phyloP scores from a whole-genome alignment of 2,888 invertebrate species.

The Ornithoptera priamus region DNA sequence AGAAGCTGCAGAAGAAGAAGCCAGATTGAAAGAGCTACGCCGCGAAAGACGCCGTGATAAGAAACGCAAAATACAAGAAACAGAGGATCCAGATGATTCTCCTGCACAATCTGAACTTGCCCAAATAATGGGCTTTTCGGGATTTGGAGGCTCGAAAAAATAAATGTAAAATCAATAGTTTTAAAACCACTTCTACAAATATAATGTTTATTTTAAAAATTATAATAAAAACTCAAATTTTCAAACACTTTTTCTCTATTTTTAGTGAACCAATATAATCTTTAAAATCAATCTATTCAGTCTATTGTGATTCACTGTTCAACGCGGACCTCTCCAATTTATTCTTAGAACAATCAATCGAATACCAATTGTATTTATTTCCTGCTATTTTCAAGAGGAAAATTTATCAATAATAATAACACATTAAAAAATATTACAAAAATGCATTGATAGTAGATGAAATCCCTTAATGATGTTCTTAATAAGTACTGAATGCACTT shows the following conservation, averaged over 20 bases:
- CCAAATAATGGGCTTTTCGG: constrained; percentile 96
- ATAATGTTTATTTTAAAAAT: background rate
- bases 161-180: constrained; percentile 49
- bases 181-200: background rate
- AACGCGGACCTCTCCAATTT: no score
- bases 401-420: background rate
- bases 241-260: background rate
- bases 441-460: background rate
- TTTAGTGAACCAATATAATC: no score
- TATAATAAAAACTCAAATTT: background rate
- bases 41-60: constrained; percentile 94
- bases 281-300: no score
- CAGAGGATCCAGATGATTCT: constrained; percentile 63
- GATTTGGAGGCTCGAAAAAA: constrained; percentile 93
- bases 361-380: no score
- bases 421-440: background rate
- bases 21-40: constrained; percentile 92
- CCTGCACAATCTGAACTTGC: constrained; percentile 87
- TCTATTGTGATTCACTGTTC: no score
- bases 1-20: constrained; percentile 97
- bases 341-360: no score
- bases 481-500: constrained; percentile 51
- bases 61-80: constrained; percentile 89
- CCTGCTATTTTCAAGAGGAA: no score
- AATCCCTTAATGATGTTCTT: constrained; percentile 36